phyloP scores from a whole-genome alignment of 2,888 invertebrate genomes.

The Cheilosia impressa region DNA sequence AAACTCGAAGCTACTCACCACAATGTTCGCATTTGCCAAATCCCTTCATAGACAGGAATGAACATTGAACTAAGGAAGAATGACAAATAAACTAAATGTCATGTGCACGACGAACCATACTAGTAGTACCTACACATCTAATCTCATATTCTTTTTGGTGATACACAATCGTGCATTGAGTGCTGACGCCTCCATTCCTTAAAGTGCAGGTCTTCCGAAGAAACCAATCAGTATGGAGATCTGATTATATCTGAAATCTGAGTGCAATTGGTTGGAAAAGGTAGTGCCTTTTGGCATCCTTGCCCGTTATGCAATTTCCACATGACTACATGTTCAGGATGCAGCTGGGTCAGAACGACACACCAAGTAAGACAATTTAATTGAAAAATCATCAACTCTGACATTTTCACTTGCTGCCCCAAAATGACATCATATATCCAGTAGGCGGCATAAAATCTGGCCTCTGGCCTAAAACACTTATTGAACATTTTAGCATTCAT shows the following conservation, averaged over 20 bases:
- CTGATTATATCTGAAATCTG: neutral
- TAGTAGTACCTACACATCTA: no score
- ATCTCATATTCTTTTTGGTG: no score
- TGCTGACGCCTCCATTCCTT: neutral
- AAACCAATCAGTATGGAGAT: neutral
- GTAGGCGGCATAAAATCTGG: slow-evolving; percentile 46
- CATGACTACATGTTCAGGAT: neutral
- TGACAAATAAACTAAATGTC: no score
- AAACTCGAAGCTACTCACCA: no score
- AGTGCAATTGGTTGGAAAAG: neutral
- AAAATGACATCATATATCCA: slow-evolving; percentile 24
- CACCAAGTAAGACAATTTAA: neutral
- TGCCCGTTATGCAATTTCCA: neutral
- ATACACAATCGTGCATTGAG: neutral
- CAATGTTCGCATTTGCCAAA: no score
- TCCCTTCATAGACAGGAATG: no score
- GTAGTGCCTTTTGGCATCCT: neutral
- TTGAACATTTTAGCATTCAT: slow-evolving; percentile 33
- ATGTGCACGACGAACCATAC: no score
- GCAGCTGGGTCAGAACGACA: neutral
- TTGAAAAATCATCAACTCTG: slow-evolving; percentile 10
- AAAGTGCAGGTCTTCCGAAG: neutral
- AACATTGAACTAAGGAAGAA: no score
- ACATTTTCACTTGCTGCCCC: neutral
- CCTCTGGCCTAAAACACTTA: slow-evolving; percentile 25